These are phyloP conservation scores for Maniola jurtina DNA, from an alignment of 1,140 invertebrate genomes.

Conservation along the genomic window DNA sequence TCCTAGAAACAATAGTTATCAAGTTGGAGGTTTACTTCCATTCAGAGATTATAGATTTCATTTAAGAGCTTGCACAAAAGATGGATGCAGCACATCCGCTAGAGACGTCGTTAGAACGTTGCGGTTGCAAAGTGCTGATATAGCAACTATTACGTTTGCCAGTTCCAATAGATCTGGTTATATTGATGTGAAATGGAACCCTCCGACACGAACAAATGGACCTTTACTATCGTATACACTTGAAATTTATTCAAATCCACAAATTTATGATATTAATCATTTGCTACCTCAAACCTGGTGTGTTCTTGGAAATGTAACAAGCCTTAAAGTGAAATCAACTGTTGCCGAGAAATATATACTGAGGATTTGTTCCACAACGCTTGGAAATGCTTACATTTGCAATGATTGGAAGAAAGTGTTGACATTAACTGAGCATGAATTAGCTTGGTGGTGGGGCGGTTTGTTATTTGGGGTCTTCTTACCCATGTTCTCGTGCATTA, in stretches of 20 bases:
- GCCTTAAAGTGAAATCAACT: constrained; percentile 38
- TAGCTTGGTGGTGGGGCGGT: constrained; percentile 42
- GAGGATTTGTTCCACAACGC: constrained; percentile 53
- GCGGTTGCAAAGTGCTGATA: constrained; percentile 46
- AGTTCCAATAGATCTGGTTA: constrained; percentile 35
- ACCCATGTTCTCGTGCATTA: constrained; percentile 36
- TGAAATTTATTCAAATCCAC: constrained; percentile 50
- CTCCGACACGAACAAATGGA: constrained; percentile 56
- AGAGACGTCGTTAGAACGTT: constrained; percentile 56
- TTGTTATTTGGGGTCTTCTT: constrained; percentile 48
- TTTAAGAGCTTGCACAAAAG: constrained; percentile 51
- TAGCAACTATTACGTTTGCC: constrained; percentile 37
- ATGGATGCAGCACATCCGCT: constrained; percentile 51
- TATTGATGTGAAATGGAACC: constrained; percentile 55
- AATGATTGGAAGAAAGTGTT: constrained; percentile 41
- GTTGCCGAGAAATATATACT: constrained; percentile 48
- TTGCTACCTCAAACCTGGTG: constrained; percentile 54
- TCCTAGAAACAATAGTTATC: constrained; percentile 40
- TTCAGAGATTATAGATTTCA: constrained; percentile 66
- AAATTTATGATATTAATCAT: constrained; percentile 38
- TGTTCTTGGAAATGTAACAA: constrained; percentile 40
- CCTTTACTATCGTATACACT: constrained; percentile 56
- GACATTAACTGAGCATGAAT: constrained; percentile 18
- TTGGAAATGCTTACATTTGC: constrained; percentile 53
- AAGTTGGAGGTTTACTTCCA: constrained; percentile 56